Base-by-base conservation (phyloP, 2,797 vertebrate genomes). In the Channallabes apus region DNA sequence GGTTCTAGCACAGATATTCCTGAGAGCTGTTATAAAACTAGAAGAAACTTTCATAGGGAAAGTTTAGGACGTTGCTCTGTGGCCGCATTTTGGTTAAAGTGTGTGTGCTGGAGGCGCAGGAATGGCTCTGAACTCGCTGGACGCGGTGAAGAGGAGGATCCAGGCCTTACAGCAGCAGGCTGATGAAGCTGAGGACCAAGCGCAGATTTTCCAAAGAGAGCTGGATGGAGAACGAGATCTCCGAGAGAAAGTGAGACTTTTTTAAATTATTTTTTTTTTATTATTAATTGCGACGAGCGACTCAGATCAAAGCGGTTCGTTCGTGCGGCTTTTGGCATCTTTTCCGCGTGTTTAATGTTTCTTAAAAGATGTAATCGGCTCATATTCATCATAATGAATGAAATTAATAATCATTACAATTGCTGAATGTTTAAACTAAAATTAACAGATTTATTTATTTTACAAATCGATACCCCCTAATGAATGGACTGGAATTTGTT, bases 111-210 rank as follows among this genome's bases (percentile, higher is more conserved):
- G 67, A 29, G 62, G 22, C 14, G 78, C 51, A 76, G 29, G 4
- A 35, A 89, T 89, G 88, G 85, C 88, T 35, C 75, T 87, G 22
- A 89, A 82, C 67, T 88, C 85, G 24, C 32, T 99, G 94, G 97
- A 98, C 86, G 91, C 94, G 27, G 96, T 98, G 64, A 98, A 97
- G 93, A 96, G 96, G 94, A 98, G 98, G 94, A 97, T 98, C 94
- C 96, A 97, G 87, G 90, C 91, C 59, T 94, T 98, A 80, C 97
- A 98, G 92, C 95, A 93, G 88, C 97, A 98, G 92, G 96, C 96
- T 62, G 97, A 98, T 91, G 96, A 97, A 89, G 97, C 97, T 64
- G 97, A 98, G 83, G 96, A 97, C 69, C 95, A 96, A 46, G 95
- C 96, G 61, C 94, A 95, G 92, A 88, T 86, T 9, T 91, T 97